Evolutionary conservation across 2,888 invertebrate species (phyloP).

Genomic region (Epiblema foenella): DNA sequence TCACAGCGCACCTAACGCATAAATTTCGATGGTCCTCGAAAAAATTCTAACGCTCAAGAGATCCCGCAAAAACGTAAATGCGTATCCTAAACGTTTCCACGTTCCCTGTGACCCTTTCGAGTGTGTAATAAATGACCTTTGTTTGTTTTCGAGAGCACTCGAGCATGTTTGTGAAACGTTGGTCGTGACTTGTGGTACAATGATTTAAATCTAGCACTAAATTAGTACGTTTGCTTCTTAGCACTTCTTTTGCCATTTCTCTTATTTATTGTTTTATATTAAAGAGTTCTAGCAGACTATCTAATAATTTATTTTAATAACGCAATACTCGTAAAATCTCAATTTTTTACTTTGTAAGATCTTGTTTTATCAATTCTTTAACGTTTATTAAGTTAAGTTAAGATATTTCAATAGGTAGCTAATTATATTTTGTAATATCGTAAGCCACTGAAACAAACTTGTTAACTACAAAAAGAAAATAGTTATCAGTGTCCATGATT

Average conservation of each 20-base stretch:
- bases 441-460: too few relatives aligned
- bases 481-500: too few relatives aligned
- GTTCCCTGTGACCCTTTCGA: conserved; percentile 47
- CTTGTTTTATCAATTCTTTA: too few relatives aligned
- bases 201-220: conserved; percentile 20
- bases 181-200: conserved; percentile 30
- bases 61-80: conserved; percentile 40
- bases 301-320: too few relatives aligned
- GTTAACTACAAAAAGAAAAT: too few relatives aligned
- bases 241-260: not conserved
- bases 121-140: conserved; percentile 50
- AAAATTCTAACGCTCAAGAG: conserved; percentile 47
- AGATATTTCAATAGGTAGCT: too few relatives aligned
- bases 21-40: conserved; percentile 45
- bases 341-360: too few relatives aligned
- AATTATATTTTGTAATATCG: too few relatives aligned
- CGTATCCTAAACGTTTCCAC: conserved; percentile 46
- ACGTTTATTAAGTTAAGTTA: too few relatives aligned
- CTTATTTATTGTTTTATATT: not conserved
- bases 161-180: conserved; percentile 46
- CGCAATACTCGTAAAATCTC: too few relatives aligned
- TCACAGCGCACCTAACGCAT: conserved; percentile 15
- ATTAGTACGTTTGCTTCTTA: not conserved
- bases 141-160: conserved; percentile 49
- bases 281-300: too few relatives aligned